These are phyloP conservation scores for Halictus ligatus DNA, from an alignment of 2,888 invertebrate genomes.

Conservation along the genomic window DNA sequence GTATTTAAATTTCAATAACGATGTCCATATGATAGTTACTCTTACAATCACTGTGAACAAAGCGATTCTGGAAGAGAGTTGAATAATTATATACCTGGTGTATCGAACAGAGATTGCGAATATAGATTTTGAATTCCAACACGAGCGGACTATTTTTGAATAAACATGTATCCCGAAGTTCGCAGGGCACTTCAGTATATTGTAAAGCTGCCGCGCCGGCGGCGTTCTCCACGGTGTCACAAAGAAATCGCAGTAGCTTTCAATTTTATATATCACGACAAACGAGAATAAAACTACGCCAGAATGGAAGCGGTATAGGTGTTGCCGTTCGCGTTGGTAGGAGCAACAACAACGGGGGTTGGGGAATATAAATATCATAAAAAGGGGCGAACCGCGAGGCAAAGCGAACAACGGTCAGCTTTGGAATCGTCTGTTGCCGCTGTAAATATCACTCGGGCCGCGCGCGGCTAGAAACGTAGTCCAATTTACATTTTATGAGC, in stretches of 20 bases:
- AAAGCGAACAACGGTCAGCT: conserved; percentile 52
- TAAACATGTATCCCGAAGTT: not conserved
- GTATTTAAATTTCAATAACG: too few relatives aligned
- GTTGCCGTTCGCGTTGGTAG: not conserved
- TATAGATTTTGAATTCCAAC: not conserved
- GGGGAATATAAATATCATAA: conserved; percentile 32
- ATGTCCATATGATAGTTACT: too few relatives aligned
- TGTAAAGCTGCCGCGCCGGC: not conserved
- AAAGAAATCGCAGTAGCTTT: conserved; percentile 1
- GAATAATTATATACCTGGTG: too few relatives aligned
- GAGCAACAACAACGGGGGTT: not conserved
- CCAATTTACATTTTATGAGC: conserved; percentile 61
- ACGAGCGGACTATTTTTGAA: not conserved
- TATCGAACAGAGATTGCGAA: not conserved
- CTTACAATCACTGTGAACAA: not conserved
- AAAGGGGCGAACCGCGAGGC: not conserved
- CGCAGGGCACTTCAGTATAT: not conserved
- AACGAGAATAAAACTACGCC: not conserved
- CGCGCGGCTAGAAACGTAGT: conserved; percentile 22
- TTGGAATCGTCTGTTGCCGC: conserved; percentile 61
- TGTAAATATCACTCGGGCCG: conserved; percentile 56
- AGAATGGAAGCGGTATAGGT: not conserved
- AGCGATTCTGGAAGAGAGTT: not conserved
- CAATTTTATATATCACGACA: conserved; percentile 4
- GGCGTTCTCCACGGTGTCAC: not conserved